Percentiles rank a stretch among this genome's conserved stretches.
phyloP scores from a whole-genome alignment of 2,113 vertebrate species.

The Willisornis vidua region DNA sequence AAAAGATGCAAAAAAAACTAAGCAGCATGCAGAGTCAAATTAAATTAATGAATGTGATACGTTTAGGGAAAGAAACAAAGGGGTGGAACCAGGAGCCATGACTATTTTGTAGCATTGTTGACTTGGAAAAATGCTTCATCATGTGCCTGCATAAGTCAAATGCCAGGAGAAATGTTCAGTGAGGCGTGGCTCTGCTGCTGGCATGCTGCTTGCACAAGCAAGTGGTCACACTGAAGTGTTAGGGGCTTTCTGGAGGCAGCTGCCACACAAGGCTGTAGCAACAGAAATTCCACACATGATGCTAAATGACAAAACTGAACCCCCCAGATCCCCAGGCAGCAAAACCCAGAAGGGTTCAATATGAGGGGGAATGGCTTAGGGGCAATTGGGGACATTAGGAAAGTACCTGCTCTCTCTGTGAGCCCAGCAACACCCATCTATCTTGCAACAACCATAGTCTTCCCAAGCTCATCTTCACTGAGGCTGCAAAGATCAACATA shows the following conservation, averaged over 20 bases:
- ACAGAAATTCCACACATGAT: not conserved
- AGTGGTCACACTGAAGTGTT: not conserved
- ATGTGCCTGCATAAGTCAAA: not conserved
- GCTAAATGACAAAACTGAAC: not conserved
- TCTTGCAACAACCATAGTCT: not conserved
- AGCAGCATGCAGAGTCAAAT: not conserved
- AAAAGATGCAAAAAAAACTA: not conserved
- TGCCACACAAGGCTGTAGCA: not conserved
- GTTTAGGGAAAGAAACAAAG: not conserved
- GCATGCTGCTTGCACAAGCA: rapidly evolving
- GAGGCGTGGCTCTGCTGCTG: rapidly evolving
- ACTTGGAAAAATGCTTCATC: not conserved
- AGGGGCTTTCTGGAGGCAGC: not conserved
- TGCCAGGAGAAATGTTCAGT: not conserved
- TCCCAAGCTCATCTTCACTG: not conserved
- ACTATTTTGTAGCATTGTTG: not conserved
- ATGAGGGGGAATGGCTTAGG: not conserved
- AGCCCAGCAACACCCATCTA: not conserved
- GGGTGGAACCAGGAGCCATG: not conserved
- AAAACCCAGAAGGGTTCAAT: not conserved
- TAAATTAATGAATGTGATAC: not conserved
- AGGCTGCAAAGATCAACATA: not conserved
- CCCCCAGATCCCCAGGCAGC: not conserved
- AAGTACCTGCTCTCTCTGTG: not conserved
- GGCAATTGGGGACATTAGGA: not conserved